Evolutionary conservation across 35 echinoderm and acorn worm genomes (phyloP).

Genomic region (Diadema setosum): DNA sequence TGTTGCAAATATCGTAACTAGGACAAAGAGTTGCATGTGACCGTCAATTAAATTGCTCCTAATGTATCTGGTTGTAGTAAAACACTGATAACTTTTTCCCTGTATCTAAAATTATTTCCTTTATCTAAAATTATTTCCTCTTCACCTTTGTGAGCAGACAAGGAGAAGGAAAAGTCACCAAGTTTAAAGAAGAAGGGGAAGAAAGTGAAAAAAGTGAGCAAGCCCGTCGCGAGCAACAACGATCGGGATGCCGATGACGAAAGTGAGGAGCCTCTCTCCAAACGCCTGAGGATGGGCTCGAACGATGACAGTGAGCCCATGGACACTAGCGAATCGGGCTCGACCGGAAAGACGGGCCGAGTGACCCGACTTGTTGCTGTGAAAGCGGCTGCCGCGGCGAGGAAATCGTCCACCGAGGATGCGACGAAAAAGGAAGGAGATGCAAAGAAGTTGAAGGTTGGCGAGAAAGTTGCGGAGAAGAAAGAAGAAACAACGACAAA

Average conservation of each 20-base stretch:
- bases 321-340: neutral
- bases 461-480: constrained; percentile 9
- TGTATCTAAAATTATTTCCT: neutral
- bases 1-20: no score
- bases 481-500: constrained; percentile 11
- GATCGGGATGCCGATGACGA: constrained; percentile 4
- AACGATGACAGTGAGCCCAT: neutral
- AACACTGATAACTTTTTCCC: neutral
- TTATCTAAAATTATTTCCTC: neutral
- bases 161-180: constrained; percentile 15
- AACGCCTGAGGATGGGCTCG: neutral
- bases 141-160: neutral
- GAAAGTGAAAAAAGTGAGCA: constrained; percentile 57
- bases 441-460: constrained; percentile 4
- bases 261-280: neutral
- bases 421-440: neutral
- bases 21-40: no score
- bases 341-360: neutral
- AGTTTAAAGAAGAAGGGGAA: constrained; percentile 65
- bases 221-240: neutral
- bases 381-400: neutral
- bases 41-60: no score
- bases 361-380: neutral
- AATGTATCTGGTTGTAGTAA: neutral
- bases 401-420: neutral